Evolutionary conservation across 2,797 vertebrate genomes (phyloP).

Genomic region (Molossus alvarezi): DNA sequence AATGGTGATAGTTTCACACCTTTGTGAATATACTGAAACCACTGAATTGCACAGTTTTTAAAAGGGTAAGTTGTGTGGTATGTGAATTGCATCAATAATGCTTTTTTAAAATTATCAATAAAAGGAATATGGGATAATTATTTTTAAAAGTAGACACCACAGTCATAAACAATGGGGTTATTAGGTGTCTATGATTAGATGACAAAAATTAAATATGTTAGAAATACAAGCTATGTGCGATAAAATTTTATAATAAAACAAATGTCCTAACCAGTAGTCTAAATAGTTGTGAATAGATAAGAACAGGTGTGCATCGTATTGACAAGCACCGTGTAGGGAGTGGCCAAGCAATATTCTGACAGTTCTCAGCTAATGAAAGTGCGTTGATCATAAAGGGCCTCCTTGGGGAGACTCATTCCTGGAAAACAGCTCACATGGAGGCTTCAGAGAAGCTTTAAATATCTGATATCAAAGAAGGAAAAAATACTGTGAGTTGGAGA

Average conservation of each 20-base stretch:
- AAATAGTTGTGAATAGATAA: slow-evolving; percentile 71
- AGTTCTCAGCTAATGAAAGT: slow-evolving; percentile 68
- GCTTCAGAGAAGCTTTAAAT: slow-evolving; percentile 72
- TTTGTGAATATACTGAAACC: background rate
- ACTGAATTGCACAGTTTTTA: background rate
- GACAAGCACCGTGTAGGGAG: background rate
- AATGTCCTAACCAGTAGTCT: slow-evolving; percentile 33
- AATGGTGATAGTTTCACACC: background rate
- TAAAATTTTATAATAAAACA: slow-evolving; percentile 55
- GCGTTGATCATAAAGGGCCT: slow-evolving; percentile 56
- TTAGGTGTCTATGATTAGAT: slow-evolving; percentile 24
- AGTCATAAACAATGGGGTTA: background rate
- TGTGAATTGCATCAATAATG: background rate
- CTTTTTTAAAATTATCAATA: background rate
- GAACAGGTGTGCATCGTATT: slow-evolving; percentile 12
- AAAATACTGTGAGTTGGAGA: slow-evolving; percentile 33
- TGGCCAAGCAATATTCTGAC: slow-evolving; percentile 54
- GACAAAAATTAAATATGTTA: slow-evolving; percentile 5
- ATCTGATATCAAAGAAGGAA: slow-evolving; percentile 63
- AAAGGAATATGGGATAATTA: background rate
- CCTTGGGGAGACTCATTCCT: slow-evolving; percentile 48
- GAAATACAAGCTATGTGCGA: slow-evolving; percentile 22
- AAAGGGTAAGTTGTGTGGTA: background rate
- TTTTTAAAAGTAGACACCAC: background rate
- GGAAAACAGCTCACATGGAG: slow-evolving; percentile 38